phyloP scores from a whole-genome alignment of 2,888 invertebrate species.

The Xanthorhoe designata region DNA sequence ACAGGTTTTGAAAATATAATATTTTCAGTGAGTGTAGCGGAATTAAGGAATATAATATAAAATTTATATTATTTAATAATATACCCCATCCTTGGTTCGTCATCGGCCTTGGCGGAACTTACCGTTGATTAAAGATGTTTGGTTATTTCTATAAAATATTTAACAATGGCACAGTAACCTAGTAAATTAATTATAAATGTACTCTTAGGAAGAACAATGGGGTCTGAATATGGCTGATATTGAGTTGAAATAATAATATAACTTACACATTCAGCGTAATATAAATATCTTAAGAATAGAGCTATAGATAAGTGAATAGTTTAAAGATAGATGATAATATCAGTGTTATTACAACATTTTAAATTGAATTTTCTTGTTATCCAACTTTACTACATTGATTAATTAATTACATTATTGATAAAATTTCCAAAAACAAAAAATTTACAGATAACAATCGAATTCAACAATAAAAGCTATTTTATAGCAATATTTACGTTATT shows the following conservation, averaged over 20 bases:
- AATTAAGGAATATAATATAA: no score
- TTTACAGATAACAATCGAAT: conserved; percentile 25
- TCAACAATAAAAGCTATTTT: conserved; percentile 29
- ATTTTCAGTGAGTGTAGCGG: no score
- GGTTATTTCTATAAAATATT: background rate
- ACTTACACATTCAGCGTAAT: conserved; percentile 6
- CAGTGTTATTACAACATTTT: conserved; percentile 5
- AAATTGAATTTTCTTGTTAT: background rate
- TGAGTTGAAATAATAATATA: background rate
- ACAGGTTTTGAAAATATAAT: no score
- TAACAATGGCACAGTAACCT: conserved; percentile 15
- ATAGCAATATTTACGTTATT: conserved; percentile 30
- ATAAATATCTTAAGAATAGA: conserved; percentile 4
- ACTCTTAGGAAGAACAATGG: background rate
- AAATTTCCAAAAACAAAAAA: conserved; percentile 17
- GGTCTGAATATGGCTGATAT: conserved; percentile 2
- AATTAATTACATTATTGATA: conserved; percentile 9
- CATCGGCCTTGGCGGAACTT: no score
- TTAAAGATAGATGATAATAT: background rate
- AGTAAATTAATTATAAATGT: conserved; percentile 12
- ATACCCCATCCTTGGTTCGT: no score
- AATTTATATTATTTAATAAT: no score
- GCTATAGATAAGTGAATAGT: conserved; percentile 5
- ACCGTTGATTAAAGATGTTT: background rate
- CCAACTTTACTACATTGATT: background rate